These are phyloP conservation scores for Graptemys geographica DNA, from an alignment of 2,797 vertebrate genomes.

Conservation along the genomic window DNA sequence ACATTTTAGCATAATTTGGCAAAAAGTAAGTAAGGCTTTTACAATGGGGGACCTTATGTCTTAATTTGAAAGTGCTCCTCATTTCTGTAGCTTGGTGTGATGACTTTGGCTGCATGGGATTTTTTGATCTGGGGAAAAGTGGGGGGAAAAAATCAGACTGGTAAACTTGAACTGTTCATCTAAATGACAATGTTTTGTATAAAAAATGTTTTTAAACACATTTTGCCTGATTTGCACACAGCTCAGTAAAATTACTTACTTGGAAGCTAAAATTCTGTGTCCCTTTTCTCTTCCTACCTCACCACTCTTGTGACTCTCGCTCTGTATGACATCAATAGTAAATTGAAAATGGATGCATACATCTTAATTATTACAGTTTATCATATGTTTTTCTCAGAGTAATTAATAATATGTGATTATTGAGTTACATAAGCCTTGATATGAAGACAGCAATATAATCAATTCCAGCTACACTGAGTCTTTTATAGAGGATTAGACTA, in stretches of 20 bases:
- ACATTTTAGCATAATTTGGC: not conserved
- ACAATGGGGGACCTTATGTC: not conserved
- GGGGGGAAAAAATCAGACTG: not conserved
- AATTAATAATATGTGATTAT: not conserved
- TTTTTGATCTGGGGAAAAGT: not conserved
- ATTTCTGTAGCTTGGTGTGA: slow-evolving; percentile 11
- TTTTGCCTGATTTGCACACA: not conserved
- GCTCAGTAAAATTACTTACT: not conserved
- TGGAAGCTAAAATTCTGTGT: not conserved
- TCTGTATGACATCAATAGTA: not conserved
- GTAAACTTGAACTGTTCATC: not conserved
- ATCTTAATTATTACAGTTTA: not conserved
- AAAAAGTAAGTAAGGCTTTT: slow-evolving; percentile 54
- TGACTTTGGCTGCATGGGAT: not conserved
- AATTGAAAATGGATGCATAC: not conserved
- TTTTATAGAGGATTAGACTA: not conserved
- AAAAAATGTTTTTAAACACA: not conserved
- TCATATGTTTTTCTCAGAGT: not conserved
- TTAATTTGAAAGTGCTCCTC: not conserved
- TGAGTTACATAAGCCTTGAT: not conserved
- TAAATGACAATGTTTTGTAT: not conserved
- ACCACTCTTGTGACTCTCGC: not conserved
- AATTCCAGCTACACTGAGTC: not conserved
- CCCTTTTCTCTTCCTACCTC: not conserved
- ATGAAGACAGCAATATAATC: not conserved